Percentiles rank a stretch among this genome's conserved stretches.
Conservation (phyloP, 2,797 vertebrate species). For the Cynopterus sphinx region DNA sequence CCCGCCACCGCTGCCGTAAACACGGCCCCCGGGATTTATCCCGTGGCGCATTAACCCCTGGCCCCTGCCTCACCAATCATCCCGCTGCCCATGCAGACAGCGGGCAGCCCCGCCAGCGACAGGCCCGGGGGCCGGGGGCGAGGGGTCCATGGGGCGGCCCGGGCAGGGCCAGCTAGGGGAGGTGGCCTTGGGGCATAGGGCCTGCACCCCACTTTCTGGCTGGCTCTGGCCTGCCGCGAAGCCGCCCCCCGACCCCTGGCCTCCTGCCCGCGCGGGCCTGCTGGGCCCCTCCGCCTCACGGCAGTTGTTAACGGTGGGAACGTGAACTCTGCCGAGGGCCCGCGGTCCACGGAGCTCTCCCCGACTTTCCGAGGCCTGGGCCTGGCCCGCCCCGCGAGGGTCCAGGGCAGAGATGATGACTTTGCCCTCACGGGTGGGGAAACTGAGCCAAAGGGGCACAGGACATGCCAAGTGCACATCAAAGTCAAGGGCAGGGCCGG, state of each 20-base stretch:
- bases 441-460: neutral
- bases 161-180: neutral
- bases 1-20: constrained; percentile 65
- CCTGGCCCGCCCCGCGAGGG: neutral
- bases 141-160: neutral
- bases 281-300: fast-evolving
- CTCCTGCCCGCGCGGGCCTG: neutral
- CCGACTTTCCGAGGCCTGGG: fast-evolving
- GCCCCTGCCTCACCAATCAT: constrained; percentile 67
- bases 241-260: neutral
- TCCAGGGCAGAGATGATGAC: fast-evolving
- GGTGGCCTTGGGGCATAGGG: neutral
- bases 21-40: constrained; percentile 73
- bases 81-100: neutral
- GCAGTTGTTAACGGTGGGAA: fast-evolving
- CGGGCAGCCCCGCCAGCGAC: neutral
- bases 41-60: constrained; percentile 64
- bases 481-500: neutral
- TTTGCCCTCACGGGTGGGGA: neutral
- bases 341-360: fast-evolving
- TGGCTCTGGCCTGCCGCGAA: fast-evolving
- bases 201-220: neutral
- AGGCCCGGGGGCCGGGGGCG: neutral
- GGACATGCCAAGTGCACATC: neutral
- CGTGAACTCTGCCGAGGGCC: neutral